Evolutionary conservation across 2,797 vertebrate genomes (phyloP), one percentile per base, ranked within the genome.

Genomic region (Xenops minutus): DNA sequence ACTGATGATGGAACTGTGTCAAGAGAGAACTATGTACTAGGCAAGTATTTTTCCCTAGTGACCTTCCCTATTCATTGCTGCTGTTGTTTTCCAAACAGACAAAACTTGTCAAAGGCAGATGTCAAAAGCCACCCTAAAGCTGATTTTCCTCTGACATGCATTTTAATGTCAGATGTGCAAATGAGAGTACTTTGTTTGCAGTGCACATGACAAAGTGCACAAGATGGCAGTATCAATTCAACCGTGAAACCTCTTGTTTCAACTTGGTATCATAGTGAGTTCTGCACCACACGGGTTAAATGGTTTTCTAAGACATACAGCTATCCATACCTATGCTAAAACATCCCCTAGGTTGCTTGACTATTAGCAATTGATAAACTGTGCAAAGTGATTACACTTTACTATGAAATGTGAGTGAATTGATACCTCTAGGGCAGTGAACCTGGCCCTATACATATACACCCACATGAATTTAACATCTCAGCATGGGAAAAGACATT

Each of bases 401-500:
- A 84, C 19, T 48, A 10, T 20, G 58, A 94, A 86, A 81, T 46
- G 2, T 27, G 54, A 86, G 93, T 75, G 75, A 64, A 43, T 36
- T 69, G 67, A 86, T 75, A 64, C 19, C 32, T 12, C 4, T 27
- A 67, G 79, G 82, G 66, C 87, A 83, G 54, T 17, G 36, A 74
- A 52, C 61, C 46, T 89, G 88, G 81, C 85, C 37, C 49, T 77
- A 51, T 11, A 44, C 43, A n/a, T 80, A 88, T 78, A 72, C 41
- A 80, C 78, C 91, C 59, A 73, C 55, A 18, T 83, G 30, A 93
- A 71, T 93, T 90, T 64, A 89, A 56, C 41, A 77, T 94, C 90
- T 92, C 84, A 87, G 72, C 84, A 92, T 29, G 68, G 75, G 58
- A 91, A 96, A 64, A 91, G 71, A 58, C 23, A 55, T 80, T 95